Conservation (phyloP, 2,797 vertebrate species). For the Chaenodraco wilsoni region DNA sequence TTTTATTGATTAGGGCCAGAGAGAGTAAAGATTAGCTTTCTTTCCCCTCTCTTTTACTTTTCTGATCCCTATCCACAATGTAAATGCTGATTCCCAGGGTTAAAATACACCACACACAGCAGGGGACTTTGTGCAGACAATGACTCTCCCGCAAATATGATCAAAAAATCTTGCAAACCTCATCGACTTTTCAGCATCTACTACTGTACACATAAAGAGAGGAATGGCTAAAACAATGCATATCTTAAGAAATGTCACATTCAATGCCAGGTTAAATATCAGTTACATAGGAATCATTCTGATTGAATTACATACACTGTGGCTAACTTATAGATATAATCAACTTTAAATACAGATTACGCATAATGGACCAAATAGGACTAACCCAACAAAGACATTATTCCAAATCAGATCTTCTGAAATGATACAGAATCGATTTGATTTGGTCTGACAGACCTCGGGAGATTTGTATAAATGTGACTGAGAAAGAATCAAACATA, state of each 20-base stretch:
- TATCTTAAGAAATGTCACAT: slow-evolving; percentile 30
- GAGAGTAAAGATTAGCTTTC: slow-evolving; percentile 13
- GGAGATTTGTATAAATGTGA: slow-evolving; percentile 42
- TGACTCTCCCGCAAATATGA: slow-evolving; percentile 24
- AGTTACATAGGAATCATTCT: slow-evolving; percentile 34
- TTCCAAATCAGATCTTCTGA: slow-evolving; percentile 30
- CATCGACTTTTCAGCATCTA: slow-evolving; percentile 2
- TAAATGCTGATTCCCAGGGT: slow-evolving; percentile 31
- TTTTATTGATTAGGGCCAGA: slow-evolving; percentile 11
- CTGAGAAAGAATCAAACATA: slow-evolving; percentile 56
- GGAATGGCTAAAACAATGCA: slow-evolving; percentile 29
- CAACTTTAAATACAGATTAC: slow-evolving; percentile 35
- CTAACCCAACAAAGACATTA: slow-evolving; percentile 34
- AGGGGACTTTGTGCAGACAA: slow-evolving; percentile 34
- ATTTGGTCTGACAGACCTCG: slow-evolving; percentile 51
- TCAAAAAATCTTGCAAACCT: slow-evolving; percentile 31
- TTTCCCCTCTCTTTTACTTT: slow-evolving; percentile 12
- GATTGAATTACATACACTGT: slow-evolving; percentile 41
- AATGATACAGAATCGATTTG: slow-evolving; percentile 24
- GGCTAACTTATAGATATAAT: slow-evolving; percentile 46
- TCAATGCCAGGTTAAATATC: slow-evolving; percentile 45
- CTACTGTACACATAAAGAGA: slow-evolving; percentile 6
- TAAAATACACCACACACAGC: slow-evolving; percentile 50
- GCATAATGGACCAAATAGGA: slow-evolving; percentile 22
- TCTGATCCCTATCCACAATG: slow-evolving; percentile 17